Conservation (phyloP, 2,888 invertebrate genomes). For the Melinopterus prodromus region DNA sequence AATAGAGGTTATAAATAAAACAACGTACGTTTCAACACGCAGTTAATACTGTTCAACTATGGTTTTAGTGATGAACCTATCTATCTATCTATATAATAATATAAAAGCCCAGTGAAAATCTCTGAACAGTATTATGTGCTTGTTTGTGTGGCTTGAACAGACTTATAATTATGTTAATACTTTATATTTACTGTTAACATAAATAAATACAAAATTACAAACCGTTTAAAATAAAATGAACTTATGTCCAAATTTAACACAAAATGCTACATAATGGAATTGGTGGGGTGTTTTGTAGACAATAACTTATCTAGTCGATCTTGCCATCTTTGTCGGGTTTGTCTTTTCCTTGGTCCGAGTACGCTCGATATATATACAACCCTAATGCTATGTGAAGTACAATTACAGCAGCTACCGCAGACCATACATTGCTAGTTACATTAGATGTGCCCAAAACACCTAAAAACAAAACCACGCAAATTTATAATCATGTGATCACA, state of each 20-base stretch:
- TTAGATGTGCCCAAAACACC: conserved; percentile 62
- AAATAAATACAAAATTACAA: conserved; percentile 4
- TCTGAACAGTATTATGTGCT: no score
- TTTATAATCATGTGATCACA: conserved; percentile 17
- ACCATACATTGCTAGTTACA: conserved; percentile 78
- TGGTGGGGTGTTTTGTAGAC: not conserved
- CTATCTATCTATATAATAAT: no score
- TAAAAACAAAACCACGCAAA: conserved; percentile 51
- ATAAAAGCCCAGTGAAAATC: no score
- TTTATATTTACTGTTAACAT: not conserved
- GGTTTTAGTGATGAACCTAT: no score
- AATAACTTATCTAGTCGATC: conserved; percentile 46
- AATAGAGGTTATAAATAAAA: no score
- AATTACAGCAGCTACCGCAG: conserved; percentile 79
- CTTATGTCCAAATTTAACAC: not conserved
- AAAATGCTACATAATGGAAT: conserved; percentile 4
- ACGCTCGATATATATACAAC: conserved; percentile 80
- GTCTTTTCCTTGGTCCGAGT: conserved; percentile 64
- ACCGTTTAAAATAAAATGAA: not conserved
- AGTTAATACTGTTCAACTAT: no score
- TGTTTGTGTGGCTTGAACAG: no score
- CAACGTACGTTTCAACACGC: no score
- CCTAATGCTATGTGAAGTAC: conserved; percentile 80
- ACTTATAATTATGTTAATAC: no score
- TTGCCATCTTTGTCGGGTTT: conserved; percentile 53